phyloP scores from a whole-genome alignment of 2,113 vertebrate species.

The Benitochromis conjunctus region DNA sequence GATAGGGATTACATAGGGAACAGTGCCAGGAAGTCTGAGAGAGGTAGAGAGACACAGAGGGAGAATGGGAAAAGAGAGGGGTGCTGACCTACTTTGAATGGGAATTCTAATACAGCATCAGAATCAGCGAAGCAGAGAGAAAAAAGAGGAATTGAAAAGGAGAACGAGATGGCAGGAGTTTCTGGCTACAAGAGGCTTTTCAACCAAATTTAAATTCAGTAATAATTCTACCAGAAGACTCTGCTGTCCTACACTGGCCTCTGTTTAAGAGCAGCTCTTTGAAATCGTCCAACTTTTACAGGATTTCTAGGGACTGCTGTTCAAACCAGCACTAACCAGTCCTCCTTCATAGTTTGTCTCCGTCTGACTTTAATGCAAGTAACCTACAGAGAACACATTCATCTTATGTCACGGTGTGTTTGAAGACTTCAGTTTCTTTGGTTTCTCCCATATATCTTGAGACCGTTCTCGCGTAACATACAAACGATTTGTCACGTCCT shows the following conservation, averaged over 20 bases:
- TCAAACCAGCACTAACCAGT: slow-evolving; percentile 17
- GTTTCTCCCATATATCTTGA: background rate
- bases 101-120: slow-evolving; percentile 43
- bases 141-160: slow-evolving; percentile 22
- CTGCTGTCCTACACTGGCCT: background rate
- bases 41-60: background rate
- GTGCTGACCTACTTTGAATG: slow-evolving; percentile 62
- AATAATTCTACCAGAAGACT: background rate
- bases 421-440: slow-evolving; percentile 2
- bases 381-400: background rate
- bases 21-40: slow-evolving; percentile 13
- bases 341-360: slow-evolving; percentile 21
- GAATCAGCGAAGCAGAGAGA: slow-evolving; percentile 15
- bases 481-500: no score
- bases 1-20: slow-evolving; percentile 50
- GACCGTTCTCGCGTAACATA: no score
- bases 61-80: slow-evolving; percentile 13
- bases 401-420: slow-evolving; percentile 5
- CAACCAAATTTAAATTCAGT: slow-evolving; percentile 11
- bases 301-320: background rate
- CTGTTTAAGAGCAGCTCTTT: slow-evolving; percentile 6
- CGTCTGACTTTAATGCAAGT: slow-evolving; percentile 28
- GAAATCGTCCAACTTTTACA: background rate
- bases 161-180: slow-evolving; percentile 8
- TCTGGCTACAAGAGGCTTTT: background rate